Evolutionary conservation across 2,113 vertebrate genomes (phyloP).

Genomic region (Caracal caracal): DNA sequence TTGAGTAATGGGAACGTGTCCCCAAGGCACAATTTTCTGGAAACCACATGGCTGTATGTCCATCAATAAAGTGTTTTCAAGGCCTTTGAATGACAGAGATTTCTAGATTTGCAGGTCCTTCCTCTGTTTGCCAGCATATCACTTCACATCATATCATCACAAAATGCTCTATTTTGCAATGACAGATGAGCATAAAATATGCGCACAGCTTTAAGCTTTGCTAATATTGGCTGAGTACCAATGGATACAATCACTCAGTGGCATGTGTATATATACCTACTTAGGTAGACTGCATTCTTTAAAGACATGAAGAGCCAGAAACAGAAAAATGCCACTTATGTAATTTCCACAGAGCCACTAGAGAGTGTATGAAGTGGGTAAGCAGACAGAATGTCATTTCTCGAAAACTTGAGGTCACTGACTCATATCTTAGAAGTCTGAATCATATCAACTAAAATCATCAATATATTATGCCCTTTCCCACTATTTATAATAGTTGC

Average conservation of each 20-base stretch:
- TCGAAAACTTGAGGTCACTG: conserved; percentile 8
- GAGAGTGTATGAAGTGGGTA: background rate
- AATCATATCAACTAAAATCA: background rate
- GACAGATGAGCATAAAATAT: conserved; percentile 62
- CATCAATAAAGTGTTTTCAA: conserved; percentile 47
- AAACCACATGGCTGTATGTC: background rate
- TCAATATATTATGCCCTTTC: background rate
- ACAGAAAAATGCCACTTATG: background rate
- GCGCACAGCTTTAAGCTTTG: conserved; percentile 30
- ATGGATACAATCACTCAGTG: background rate
- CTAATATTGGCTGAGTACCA: conserved; percentile 44
- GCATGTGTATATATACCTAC: background rate
- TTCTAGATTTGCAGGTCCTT: conserved; percentile 32
- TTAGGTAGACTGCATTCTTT: conserved; percentile 21
- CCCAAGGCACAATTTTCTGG: conserved; percentile 8
- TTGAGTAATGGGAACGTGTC: conserved; percentile 29
- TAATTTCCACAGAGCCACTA: conserved; percentile 20
- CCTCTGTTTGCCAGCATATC: conserved; percentile 53
- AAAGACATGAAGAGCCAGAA: conserved; percentile 26
- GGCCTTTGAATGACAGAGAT: background rate
- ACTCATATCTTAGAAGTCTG: conserved; percentile 31
- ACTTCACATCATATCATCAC: conserved; percentile 6
- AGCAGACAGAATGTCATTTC: conserved; percentile 36
- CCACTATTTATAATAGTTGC: conserved; percentile 5
- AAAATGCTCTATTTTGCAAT: conserved; percentile 60